Evolutionary conservation across 2,888 invertebrate genomes (phyloP), one percentile per base, ranked within the genome.

Genomic region (Bruchidius siliquastri): DNA sequence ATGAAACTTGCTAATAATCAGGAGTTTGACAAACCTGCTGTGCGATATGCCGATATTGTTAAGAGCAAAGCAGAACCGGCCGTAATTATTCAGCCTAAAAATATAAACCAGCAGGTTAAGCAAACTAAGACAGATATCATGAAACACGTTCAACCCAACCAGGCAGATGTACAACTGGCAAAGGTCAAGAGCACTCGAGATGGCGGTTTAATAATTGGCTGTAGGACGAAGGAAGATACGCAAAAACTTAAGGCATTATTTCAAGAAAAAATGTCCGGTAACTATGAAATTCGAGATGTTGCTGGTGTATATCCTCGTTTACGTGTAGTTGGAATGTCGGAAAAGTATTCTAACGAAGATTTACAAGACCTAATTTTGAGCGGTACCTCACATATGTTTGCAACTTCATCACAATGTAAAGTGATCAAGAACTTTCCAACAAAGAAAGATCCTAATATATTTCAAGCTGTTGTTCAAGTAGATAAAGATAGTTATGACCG

Each of bases 11-110:
- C 8, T 26, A 26, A 2, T 8, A 26, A 26, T 26, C 26, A 71
- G n/a, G 71, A 21, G 49, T 21, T 13, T 13, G 13, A 22, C 4
- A 70, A 22, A 18, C 30, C 70, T 22, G 20, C n/a, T 10, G 21
- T 71, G 20, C 21, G 49, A n/a, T 72, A 70, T 72, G 20, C 72
- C 3, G 70, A 70, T 49, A 68, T 68, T 71, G 18, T 73, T 8
- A 71, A 71, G 68, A 73, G 71, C 69, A 73, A 69, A 68, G 71
- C 73, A 26, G 68, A 74, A 13, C 72, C 72, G 22, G 74, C 69
- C n/a, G 20, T 74, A n/a, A 74, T 74, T 21, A 72, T 69, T 18
- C n/a, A 22, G 22, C 72, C 74, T n/a, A 74, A 74, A 69, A 72
- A 74, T 67, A 67, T 4, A n/a, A 22, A 69, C 6, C 74, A 74